Evolutionary conservation across 2,797 vertebrate species (phyloP), one percentile per base, ranked within the genome.

Genomic region (Coregonus suidteri): DNA sequence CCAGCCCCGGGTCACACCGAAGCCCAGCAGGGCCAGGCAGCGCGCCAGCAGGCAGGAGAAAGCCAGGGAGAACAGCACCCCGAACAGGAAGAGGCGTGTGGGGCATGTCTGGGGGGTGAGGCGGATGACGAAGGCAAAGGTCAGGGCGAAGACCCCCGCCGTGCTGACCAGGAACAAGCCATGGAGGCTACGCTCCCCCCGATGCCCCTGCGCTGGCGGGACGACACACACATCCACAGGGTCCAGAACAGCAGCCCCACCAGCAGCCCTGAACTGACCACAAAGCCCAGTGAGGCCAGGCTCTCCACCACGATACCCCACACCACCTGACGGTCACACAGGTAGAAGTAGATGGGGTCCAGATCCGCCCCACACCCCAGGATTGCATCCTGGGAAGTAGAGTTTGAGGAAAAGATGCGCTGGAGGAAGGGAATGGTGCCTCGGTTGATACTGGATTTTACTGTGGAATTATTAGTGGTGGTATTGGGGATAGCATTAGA

Each of bases 271-370:
- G 94, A 70, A 74, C 96, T 96, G 67, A 97, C 77, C 68, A 98
- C 88, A 56, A 99, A 96, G 6, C 98, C 98, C 76, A 96, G 92
- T 0, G 87, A 84, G 0, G 81, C 79, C 4, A 96, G 34, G 0
- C 95, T 91, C 86, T 98, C 97, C 72, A 98, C 73, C 1, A 96
- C 91, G 0, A 98, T 96, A 0, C 98, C 98, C 98, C 98, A 99
- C 0, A 80, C 86, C 0, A 78, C 81, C 2, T 76, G 35, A 0
- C 73, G 88, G 81, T 97, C 93, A 74, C 97, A 98, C 20, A 99
- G 95, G 62, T 85, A 93, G 31, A 88, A 68, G 81, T 95, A 99
- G 67, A 87, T 81, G 0, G 73, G 25, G 4, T 34, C 0, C 16
- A 97, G 89, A n/a, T 16, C 31, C 0, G 51, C 70, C 16, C 91